Conservation (phyloP, 2,797 vertebrate species). For the Serranus cabrilla region DNA sequence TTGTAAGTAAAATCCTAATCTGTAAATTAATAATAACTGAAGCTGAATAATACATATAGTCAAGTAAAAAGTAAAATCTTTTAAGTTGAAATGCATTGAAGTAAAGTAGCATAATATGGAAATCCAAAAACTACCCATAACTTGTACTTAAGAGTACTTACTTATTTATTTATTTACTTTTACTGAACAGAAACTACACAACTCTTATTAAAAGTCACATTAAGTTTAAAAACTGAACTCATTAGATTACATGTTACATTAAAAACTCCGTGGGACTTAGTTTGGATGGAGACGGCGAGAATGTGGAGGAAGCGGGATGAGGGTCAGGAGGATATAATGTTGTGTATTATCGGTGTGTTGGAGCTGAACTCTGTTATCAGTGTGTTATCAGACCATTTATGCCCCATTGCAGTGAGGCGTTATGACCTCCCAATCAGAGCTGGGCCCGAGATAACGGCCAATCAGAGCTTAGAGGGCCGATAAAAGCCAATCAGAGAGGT, state of each 20-base stretch:
- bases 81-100: background rate
- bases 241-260: background rate
- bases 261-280: background rate
- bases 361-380: slow-evolving; percentile 55
- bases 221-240: background rate
- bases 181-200: too few species aligned
- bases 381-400: slow-evolving; percentile 67
- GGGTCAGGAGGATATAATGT: slow-evolving; percentile 43
- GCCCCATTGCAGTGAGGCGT: slow-evolving; percentile 59
- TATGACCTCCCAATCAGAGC: slow-evolving; percentile 72
- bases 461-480: slow-evolving; percentile 72
- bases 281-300: background rate
- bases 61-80: background rate
- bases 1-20: background rate
- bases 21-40: background rate
- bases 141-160: background rate
- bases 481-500: slow-evolving; percentile 73
- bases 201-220: background rate
- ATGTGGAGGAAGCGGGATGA: slow-evolving; percentile 26
- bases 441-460: slow-evolving; percentile 70
- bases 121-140: background rate
- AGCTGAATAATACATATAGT: background rate
- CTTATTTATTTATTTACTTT: too few species aligned
- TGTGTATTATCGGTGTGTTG: slow-evolving; percentile 47
- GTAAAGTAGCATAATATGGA: background rate